Base-by-base conservation (phyloP, 2,888 invertebrate genomes). In the Trichacis sp. region DNA sequence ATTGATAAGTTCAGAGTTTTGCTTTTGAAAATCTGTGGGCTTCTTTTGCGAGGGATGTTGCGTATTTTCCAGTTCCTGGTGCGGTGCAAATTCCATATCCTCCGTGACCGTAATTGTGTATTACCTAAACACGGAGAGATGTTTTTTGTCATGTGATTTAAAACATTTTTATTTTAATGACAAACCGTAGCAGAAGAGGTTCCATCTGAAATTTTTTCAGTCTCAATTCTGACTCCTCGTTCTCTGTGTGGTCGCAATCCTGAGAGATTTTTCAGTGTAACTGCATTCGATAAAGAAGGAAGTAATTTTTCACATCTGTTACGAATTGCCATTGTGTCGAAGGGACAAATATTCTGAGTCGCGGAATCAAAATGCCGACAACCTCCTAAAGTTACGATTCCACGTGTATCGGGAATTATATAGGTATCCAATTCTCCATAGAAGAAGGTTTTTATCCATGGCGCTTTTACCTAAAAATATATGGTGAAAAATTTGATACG, bases 61-160 rank as follows among this genome's bases (percentile, higher is more conserved):
- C 94, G 76, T 94, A 88, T 60, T 89, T 86, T 0, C 93, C 90
- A 0, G 96, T 95, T 6, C 97, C 97, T 20, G 97, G 97, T 3
- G 95, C 93, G 33, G 94, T 90, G 62, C 93, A 93, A 0, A 97
- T 92, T 0, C 97, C 97, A 80, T 96, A 96, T 0, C 96, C 96
- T 0, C 97, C 96, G 81, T 97, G 97, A 0, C 97, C 97, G 80
- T 97, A 97, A 84, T 97, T 95, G 81, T 98, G 97, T 4, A 97
- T 91, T 29, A 97, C 46, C 84, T 84, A 60, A 53, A 56, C 15
- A 17, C 8, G 9, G 14, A 20, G 42, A 42, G 11, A 3, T 60
- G n/a, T n/a, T n/a, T n/a, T n/a, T n/a, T n/a, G n/a, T n/a, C n/a
- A n/a, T n/a, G n/a, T n/a, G n/a, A n/a, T n/a, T n/a, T n/a, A n/a